Evolutionary conservation across 1,140 invertebrate species (phyloP), one percentile per base, ranked within the genome.

Genomic region (Pseudachorutes palmiensis): DNA sequence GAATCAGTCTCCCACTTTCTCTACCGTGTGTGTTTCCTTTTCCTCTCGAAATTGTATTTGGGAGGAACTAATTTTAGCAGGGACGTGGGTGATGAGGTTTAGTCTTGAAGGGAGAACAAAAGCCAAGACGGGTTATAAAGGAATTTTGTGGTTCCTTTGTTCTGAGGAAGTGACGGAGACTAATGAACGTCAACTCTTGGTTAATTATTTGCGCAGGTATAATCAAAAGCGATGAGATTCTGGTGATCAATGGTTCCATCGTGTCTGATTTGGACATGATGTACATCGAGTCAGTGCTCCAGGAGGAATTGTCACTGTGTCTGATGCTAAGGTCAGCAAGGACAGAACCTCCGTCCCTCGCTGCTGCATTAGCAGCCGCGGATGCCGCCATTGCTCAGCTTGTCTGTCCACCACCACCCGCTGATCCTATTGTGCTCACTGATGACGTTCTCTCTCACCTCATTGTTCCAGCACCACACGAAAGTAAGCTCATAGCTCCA

Each of bases 181-280:
- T n/a, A n/a, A n/a, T n/a, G n/a, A n/a, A n/a, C n/a, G n/a, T n/a
- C n/a, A n/a, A n/a, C n/a, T n/a, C 26, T 19, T 62, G 26, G 12
- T 62, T 26, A 19, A 62, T 24, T 24, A 24, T 24, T 22, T n/a
- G n/a, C n/a, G n/a, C 82, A 94, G 94, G 93, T 76, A 89, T 98
- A 76, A 93, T 94, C 77, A 94, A 96, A 81, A 89, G 92, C 74
- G 95, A 98, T 80, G 94, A 98, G 81, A 96, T 98, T 77, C 93
- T 98, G 86, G 93, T 98, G 75, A 96, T 98, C 79, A 98, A 98
- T 81, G 92, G 94, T 70, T 92, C 94, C 69, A 92, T 97, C 76
- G 94, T 98, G 51, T 93, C 91, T 70, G 94, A 97, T 81, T 83
- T 98, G 80, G 94, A 98, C 83, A 98, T 98, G 94, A 97, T 98